These are phyloP conservation scores for Macrostomum lignano DNA, from an alignment of 1,140 invertebrate species.

Conservation along the genomic window DNA sequence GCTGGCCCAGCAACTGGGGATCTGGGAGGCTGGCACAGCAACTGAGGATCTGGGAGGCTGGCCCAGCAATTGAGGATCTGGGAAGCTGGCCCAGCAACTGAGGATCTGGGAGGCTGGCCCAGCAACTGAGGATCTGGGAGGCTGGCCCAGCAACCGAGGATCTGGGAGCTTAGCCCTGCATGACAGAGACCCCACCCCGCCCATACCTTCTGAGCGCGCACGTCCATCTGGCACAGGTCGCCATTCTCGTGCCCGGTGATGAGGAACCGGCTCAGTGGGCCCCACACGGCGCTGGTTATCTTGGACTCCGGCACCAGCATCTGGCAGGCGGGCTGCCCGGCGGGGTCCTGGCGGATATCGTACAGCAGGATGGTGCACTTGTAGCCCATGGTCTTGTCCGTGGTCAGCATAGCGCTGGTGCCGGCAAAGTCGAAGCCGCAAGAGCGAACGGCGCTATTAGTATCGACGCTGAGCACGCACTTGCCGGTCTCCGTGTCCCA, in stretches of 20 bases:
- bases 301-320: conserved; percentile 31
- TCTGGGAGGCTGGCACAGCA: too few species aligned
- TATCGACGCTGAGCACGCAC: conserved; percentile 36
- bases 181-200: too few species aligned
- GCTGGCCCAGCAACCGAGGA: too few species aligned
- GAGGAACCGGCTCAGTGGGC: conserved; percentile 56
- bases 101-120: too few species aligned
- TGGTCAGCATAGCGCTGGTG: conserved; percentile 62
- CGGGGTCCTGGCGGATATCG: conserved; percentile 18
- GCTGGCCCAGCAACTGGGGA: too few species aligned
- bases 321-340: background rate
- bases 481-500: conserved; percentile 60
- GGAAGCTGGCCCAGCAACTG: too few species aligned
- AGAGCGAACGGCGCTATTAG: conserved; percentile 60
- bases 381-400: conserved; percentile 61
- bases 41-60: too few species aligned
- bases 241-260: conserved; percentile 81
- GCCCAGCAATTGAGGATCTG: too few species aligned
- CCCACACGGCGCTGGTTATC: conserved; percentile 70
- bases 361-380: conserved; percentile 55
- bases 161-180: too few species aligned
- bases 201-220: conserved; percentile 53
- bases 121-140: too few species aligned
- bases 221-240: conserved; percentile 60
- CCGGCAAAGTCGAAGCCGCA: conserved; percentile 72